These are phyloP conservation scores for Gambusia holbrooki DNA, from an alignment of 2,113 vertebrate species.

Conservation along the genomic window DNA sequence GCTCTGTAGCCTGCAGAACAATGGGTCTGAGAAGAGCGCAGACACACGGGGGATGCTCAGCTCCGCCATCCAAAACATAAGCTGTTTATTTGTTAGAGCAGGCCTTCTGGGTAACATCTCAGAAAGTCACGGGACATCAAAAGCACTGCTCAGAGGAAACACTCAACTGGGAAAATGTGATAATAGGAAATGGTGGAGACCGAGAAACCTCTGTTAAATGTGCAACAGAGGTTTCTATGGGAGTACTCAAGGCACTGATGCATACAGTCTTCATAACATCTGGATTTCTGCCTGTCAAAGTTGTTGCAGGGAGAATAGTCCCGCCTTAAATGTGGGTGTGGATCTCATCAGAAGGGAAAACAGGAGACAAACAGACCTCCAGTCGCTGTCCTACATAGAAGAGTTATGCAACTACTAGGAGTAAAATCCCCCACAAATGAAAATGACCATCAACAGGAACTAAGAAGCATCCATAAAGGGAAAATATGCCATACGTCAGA, in stretches of 20 bases:
- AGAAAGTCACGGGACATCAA: conserved; percentile 37
- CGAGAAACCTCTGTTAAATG: conserved; percentile 36
- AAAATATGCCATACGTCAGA: conserved; percentile 34
- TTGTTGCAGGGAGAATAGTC: conserved; percentile 1
- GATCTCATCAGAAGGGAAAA: conserved; percentile 48
- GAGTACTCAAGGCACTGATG: conserved; percentile 13
- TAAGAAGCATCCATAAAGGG: conserved; percentile 20
- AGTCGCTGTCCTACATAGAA: conserved; percentile 69
- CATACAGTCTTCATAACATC: conserved; percentile 18
- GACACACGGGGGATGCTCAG: conserved; percentile 27
- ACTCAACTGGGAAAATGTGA: conserved; percentile 20
- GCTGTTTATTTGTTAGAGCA: conserved; percentile 42
- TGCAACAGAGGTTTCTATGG: conserved; percentile 23
- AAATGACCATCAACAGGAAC: conserved; percentile 66
- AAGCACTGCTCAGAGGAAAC: conserved; percentile 45
- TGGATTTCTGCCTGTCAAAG: conserved; percentile 1
- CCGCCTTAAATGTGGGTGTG: conserved; percentile 12
- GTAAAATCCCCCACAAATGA: conserved; percentile 42
- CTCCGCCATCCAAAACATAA: conserved; percentile 35
- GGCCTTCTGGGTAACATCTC: conserved; percentile 29
- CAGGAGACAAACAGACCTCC: conserved; percentile 54
- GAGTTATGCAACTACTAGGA: conserved; percentile 70
- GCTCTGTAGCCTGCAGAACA: conserved; percentile 56
- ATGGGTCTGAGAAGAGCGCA: conserved; percentile 47
- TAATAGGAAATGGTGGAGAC: conserved; percentile 39